Evolutionary conservation across 2,113 vertebrate species (phyloP), one percentile per base, ranked within the genome.

Genomic region (Varanus salvator): DNA sequence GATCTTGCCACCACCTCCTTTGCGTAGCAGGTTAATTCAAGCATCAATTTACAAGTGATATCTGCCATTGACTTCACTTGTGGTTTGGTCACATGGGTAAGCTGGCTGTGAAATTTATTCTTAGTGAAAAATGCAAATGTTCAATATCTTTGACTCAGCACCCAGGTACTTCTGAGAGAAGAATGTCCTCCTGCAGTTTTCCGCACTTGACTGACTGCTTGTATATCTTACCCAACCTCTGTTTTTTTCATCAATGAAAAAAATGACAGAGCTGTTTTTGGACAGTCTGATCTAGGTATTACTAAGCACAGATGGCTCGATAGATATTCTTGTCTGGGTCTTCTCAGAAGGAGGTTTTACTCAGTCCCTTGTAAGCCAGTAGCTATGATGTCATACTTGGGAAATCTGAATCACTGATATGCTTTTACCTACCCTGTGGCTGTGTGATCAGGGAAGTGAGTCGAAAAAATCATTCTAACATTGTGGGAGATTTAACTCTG

Each of bases 61-160:
- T 90, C 95, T 50, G 6, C 23, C 19, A 19, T 94, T 94, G 93
- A 77, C 68, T 81, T 94, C 91, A 92, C 72, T 66, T 90, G 50
- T 38, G 85, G 80, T 92, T 93, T 82, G 81, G 69, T 90, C 94
- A 54, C 2, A 21, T 94, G 76, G 92, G 90, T 90, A 80, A 38
- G 83, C 66, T 77, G 69, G 84, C 50, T 86, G 76, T n/a, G 31
- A 52, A 75, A 90, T 80, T 94, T 95, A 92, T 92, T 93, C 93
- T 95, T 92, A 91, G 92, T 93, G 93, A 90, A 69, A 95, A 94
- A 96, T 90, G 85, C 91, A 95, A 95, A 93, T n/a, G 34, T 34
- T 2, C n/a, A 90, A 3, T 89, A 90, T 34, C 78, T 95, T 94
- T 95, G 91, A 95, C 87, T 95, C 88, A 90, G 82, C 0, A 11